Evolutionary conservation across 2,888 invertebrate genomes (phyloP).

Genomic region (Ichneumon xanthorius): DNA sequence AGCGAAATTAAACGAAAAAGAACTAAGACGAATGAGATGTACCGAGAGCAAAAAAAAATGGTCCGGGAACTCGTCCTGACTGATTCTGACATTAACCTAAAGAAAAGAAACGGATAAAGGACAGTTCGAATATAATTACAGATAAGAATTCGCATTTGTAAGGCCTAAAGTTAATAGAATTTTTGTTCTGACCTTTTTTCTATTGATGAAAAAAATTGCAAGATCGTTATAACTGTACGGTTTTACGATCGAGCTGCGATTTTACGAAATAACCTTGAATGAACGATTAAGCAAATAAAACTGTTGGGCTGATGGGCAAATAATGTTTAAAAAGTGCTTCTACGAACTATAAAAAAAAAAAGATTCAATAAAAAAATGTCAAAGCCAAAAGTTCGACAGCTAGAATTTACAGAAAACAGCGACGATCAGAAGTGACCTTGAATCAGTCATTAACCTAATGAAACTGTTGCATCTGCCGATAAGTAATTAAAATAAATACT

Average conservation of each 20-base stretch:
- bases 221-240: neutral
- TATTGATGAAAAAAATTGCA: neutral
- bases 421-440: too few relatives aligned
- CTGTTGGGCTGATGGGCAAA: neutral
- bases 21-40: constrained; percentile 22
- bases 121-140: neutral
- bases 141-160: neutral
- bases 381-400: neutral
- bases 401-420: neutral
- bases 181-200: neutral
- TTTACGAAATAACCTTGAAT: neutral
- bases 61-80: constrained; percentile 1
- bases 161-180: too few relatives aligned
- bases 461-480: neutral
- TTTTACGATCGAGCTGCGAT: neutral
- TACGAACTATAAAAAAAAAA: neutral
- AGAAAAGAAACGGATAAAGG: neutral
- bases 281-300: neutral
- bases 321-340: neutral
- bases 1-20: constrained; percentile 26
- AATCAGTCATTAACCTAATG: too few relatives aligned
- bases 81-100: constrained; percentile 24
- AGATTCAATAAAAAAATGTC: neutral
- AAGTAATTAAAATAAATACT: neutral
- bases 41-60: neutral